A percentile compares a stretch with the other conserved stretches of the same genome.
These are phyloP conservation scores for Bombylius discolor DNA, from an alignment of 2,888 invertebrate genomes.

Conservation along the genomic window DNA sequence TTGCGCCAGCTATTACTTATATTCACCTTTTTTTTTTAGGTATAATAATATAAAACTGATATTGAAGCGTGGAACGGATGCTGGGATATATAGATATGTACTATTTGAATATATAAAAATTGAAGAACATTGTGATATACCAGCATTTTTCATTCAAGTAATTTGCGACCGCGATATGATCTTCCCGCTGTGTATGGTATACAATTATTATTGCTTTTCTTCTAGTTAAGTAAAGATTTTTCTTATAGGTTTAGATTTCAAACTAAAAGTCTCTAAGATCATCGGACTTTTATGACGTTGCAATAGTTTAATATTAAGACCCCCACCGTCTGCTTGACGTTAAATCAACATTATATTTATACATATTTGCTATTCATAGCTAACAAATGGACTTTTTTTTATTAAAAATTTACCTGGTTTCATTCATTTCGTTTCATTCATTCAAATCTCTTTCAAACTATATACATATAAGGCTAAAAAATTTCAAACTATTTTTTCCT, in stretches of 20 bases:
- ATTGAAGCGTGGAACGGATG: too few species aligned
- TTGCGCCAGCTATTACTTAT: not conserved
- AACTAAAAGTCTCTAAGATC: not conserved
- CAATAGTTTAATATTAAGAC: not conserved
- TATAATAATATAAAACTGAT: too few species aligned
- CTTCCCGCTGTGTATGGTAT: not conserved
- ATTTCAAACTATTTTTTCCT: too few species aligned
- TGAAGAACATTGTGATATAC: not conserved
- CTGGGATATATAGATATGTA: too few species aligned
- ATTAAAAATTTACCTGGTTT: not conserved
- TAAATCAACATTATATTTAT: too few species aligned
- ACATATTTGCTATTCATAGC: too few species aligned
- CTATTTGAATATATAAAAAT: not conserved
- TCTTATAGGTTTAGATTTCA: too few species aligned
- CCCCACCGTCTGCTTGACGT: not conserved
- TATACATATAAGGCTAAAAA: not conserved
- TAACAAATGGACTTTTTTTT: too few species aligned
- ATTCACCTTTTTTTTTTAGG: not conserved
- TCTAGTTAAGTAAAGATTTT: too few species aligned
- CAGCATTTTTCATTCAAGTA: not conserved
- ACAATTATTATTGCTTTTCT: not conserved
- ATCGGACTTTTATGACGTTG: not conserved
- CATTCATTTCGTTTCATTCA: constrained; percentile 7
- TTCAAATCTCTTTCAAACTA: constrained; percentile 2
- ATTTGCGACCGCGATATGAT: not conserved